Base-by-base conservation (phyloP, 2,113 vertebrate species). In the Crocuta crocuta region DNA sequence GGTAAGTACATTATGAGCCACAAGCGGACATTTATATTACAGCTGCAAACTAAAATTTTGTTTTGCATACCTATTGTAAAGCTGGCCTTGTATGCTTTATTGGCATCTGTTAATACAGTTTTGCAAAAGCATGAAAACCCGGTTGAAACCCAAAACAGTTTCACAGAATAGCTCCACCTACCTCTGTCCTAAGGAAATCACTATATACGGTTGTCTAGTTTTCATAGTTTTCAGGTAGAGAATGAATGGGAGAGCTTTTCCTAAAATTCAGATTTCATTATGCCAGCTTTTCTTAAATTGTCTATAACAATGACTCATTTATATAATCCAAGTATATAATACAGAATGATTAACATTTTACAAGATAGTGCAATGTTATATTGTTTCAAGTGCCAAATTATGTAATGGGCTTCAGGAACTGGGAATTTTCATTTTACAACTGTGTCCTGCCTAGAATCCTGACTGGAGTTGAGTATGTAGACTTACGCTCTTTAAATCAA, bases 1-100 rank as follows among this genome's bases (percentile, higher is more conserved):
- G 99, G 99, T 99, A 97, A 99, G 99, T 98, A 74, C 82, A 33
- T 84, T 61, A 21, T 4, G 31, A 11, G 4, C 48, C 26, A 12
- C 6, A 13, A 43, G 24, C 76, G 71, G 28, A 50, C 13, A 12
- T 53, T 45, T 76, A 31, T 50, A 33, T 12, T 1, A 68, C 1
- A 63, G 43, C 55, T 23, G 13, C 10, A 85, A 39, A 53, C 15
- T 7, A 39, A 43, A 48, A 26, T 6, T 12, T 3, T 8, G 21
- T 17, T 48, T 39, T 35, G 23, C 17, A 12, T 6, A 43, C n/a
- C 33, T 12, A 4, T 26, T 24, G 55, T 12, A 43, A 68, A 39
- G 10, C n/a, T 65, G 35, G 1, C 4, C 19, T 83, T 16, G 2
- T 43, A 11, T 50, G 5, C 33, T 66, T 94, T 53, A 81, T 65